Percentiles rank a stretch among this genome's conserved stretches.
These are phyloP conservation scores for Campylomormyrus numenius DNA, from an alignment of 2,113 vertebrate genomes.

Conservation along the genomic window DNA sequence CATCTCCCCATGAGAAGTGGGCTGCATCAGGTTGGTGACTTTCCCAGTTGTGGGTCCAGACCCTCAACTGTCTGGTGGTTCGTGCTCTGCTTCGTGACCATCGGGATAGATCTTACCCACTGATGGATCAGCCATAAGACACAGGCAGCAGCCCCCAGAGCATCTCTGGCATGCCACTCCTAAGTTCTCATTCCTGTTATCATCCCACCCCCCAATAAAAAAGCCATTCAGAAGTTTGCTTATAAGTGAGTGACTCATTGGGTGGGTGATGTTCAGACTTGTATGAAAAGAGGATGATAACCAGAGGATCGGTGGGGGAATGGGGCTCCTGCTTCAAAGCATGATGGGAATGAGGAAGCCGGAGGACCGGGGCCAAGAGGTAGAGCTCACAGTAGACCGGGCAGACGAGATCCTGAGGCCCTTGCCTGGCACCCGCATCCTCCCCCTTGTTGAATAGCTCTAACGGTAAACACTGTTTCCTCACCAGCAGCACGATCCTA, in stretches of 20 bases:
- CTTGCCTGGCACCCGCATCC: background rate
- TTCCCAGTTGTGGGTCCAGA: background rate
- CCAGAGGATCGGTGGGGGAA: background rate
- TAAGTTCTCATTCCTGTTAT: background rate
- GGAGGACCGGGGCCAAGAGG: background rate
- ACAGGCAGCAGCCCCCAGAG: background rate
- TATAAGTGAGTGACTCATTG: background rate
- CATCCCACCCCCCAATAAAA: background rate
- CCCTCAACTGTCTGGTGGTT: background rate
- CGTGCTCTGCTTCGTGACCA: background rate
- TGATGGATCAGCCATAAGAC: background rate
- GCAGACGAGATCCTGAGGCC: background rate
- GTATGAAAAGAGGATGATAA: background rate
- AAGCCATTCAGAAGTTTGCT: background rate
- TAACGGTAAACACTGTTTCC: background rate
- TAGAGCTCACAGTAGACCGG: background rate
- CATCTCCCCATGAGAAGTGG: background rate
- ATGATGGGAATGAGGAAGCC: background rate
- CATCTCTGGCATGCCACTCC: background rate
- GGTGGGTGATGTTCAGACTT: constrained; percentile 3
- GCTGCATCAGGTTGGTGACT: background rate
- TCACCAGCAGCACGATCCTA: background rate
- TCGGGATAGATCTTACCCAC: background rate
- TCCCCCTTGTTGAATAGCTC: background rate
- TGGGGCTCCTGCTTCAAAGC: background rate